phyloP scores from a whole-genome alignment of 2,797 vertebrate species.

The Myripristis jacobus region DNA sequence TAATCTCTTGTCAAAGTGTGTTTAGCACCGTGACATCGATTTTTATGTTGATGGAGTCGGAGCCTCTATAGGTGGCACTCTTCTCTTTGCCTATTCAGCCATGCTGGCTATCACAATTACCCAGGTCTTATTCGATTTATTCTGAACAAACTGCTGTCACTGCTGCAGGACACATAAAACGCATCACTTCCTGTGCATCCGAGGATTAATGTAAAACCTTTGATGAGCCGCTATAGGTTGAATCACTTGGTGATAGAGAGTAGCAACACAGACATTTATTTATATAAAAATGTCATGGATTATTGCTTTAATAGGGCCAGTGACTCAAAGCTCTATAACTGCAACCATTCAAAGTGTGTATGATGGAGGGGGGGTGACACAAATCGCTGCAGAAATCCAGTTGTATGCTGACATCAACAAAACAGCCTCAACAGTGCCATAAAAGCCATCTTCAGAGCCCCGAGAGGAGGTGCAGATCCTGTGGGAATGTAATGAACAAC shows the following conservation, averaged over 20 bases:
- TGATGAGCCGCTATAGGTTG: slow-evolving; percentile 11
- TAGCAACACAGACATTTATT: slow-evolving; percentile 39
- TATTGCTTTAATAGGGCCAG: slow-evolving; percentile 46
- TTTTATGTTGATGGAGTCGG: no score
- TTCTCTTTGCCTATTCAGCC: no score
- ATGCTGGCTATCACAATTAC: no score
- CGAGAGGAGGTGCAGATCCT: slow-evolving; percentile 16
- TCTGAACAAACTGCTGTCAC: no score
- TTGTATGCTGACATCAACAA: slow-evolving; percentile 60
- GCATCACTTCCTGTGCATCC: no score
- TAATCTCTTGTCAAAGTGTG: no score
- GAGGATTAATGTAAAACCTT: slow-evolving; percentile 10
- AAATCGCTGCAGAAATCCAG: slow-evolving; percentile 58
- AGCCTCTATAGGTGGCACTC: no score
- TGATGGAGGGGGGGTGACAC: slow-evolving; percentile 32
- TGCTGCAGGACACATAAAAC: neutral
- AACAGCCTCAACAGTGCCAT: slow-evolving; percentile 20
- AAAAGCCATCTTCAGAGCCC: slow-evolving; percentile 34
- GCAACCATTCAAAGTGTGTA: slow-evolving; percentile 13
- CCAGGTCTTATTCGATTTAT: no score
- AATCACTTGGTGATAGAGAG: slow-evolving; percentile 28
- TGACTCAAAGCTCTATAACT: slow-evolving; percentile 44
- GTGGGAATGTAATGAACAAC: neutral
- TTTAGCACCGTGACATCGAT: no score
- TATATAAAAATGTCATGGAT: slow-evolving; percentile 56